Evolutionary conservation across 2,797 vertebrate genomes (phyloP), one percentile per base, ranked within the genome.

Genomic region (Galaxias olidus): DNA sequence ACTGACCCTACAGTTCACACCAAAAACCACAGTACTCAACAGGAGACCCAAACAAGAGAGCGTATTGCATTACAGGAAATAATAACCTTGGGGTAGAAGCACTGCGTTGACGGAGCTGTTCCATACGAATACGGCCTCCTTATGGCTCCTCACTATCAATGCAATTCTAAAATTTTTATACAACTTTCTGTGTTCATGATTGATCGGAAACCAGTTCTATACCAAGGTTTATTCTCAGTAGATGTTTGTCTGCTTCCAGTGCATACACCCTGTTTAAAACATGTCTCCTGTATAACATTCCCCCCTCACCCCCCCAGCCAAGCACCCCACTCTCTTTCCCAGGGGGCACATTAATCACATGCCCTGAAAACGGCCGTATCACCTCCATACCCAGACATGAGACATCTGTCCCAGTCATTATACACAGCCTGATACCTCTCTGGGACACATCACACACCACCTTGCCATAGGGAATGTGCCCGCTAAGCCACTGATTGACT

Each of bases 331-430:
- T 88, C 87, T 85, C 89, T 89, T 88, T 89, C 82, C 81, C 83
- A 73, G 78, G 84, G 77, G 78, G 72, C 81, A 79, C 81, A 86
- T 84, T 76, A 88, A 88, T 84, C 82, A 82, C 54, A 68, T 10
- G 61, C 65, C 66, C 66, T 74, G 76, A 79, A 83, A 75, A 69
- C 48, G 7, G 14, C 44, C 53, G 18, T 19, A 10, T 17, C 59
- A 67, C 57, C 76, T 59, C 72, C 14, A 76, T 56, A 77, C 69
- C 54, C 66, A 72, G 87, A 86, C 87, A 75, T 63, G 75, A 80
- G 78, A 85, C 88, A 90, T 88, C 86, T 88, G 86, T 85, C 82
- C 69, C 64, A 65, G 70, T 67, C 68, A 74, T 88, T 79, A 83
- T 71, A 71, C 75, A 57, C 58, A 10, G 75, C 41, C 46, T 71